Conservation (phyloP, 2,797 vertebrate genomes). For the Danio jaintianensis region DNA sequence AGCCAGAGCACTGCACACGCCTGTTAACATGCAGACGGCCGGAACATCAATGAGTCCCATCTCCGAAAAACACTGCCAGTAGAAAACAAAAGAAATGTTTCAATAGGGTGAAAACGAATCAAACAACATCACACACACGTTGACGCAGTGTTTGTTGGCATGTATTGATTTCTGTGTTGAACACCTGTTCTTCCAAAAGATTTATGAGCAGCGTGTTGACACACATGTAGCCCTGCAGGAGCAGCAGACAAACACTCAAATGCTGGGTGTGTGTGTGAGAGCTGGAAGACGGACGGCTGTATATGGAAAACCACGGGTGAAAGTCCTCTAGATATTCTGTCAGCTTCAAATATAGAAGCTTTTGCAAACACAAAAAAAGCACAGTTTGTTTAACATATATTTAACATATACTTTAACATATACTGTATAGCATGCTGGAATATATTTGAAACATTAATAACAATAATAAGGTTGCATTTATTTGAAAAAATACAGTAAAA, state of each 20-base stretch:
- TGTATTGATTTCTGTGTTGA: slow-evolving; percentile 22
- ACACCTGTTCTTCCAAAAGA: slow-evolving; percentile 72
- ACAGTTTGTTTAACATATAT: no score
- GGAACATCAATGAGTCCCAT: slow-evolving; percentile 68
- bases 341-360: slow-evolving; percentile 78
- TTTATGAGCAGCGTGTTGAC: slow-evolving; percentile 69
- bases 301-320: slow-evolving; percentile 81
- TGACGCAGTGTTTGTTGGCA: slow-evolving; percentile 15
- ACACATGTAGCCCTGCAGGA: slow-evolving; percentile 74
- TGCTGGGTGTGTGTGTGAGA: slow-evolving; percentile 73
- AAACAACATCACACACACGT: background rate
- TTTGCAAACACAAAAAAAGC: slow-evolving; percentile 42
- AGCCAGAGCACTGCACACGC: slow-evolving; percentile 70
- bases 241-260: slow-evolving; percentile 75
- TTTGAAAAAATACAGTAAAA: no score
- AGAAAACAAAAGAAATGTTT: slow-evolving; percentile 15
- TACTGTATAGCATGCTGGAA: no score
- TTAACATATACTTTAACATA: no score
- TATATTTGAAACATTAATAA: no score
- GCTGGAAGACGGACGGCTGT: slow-evolving; percentile 70
- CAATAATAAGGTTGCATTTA: no score
- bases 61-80: slow-evolving; percentile 68
- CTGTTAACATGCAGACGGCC: slow-evolving; percentile 67
- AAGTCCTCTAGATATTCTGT: slow-evolving; percentile 78
- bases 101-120: background rate